phyloP scores from a whole-genome alignment of 2,888 invertebrate genomes.

The Drepanosiphum platanoidis region DNA sequence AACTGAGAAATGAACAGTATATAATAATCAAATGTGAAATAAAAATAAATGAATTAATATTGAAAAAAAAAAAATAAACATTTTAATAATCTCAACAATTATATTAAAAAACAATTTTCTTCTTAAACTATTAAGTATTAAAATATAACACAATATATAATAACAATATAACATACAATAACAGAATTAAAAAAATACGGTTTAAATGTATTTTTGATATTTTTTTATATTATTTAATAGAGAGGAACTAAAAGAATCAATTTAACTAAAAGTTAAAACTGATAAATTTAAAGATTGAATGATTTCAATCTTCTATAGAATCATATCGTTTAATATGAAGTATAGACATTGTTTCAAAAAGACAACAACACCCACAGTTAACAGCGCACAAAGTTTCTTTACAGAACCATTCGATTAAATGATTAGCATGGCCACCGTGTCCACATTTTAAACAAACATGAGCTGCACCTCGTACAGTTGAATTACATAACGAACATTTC shows the following conservation, averaged over 20 bases:
- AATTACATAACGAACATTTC: constrained; percentile 85
- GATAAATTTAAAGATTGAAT: not conserved
- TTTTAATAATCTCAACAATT: not conserved
- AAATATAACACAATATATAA: not conserved
- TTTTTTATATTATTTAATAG: not conserved
- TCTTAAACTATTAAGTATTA: not conserved
- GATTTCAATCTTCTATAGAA: constrained; percentile 42
- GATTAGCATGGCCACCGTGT: constrained; percentile 90
- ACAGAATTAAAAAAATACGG: not conserved
- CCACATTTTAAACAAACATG: constrained; percentile 90
- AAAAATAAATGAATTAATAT: not conserved
- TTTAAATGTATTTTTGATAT: not conserved
- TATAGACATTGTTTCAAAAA: constrained; percentile 75
- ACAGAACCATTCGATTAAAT: constrained; percentile 85
- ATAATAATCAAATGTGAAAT: not conserved
- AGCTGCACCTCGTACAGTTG: constrained; percentile 84
- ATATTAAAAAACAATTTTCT: not conserved
- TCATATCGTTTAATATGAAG: constrained; percentile 65
- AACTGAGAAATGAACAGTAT: not conserved
- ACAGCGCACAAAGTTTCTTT: constrained; percentile 84
- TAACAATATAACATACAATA: not conserved
- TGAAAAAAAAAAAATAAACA: not conserved
- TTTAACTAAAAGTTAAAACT: not conserved
- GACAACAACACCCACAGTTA: constrained; percentile 91
- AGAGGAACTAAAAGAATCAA: constrained; percentile 35